Conservation (phyloP, 2,888 invertebrate genomes). For the Mythimna lalbum region DNA sequence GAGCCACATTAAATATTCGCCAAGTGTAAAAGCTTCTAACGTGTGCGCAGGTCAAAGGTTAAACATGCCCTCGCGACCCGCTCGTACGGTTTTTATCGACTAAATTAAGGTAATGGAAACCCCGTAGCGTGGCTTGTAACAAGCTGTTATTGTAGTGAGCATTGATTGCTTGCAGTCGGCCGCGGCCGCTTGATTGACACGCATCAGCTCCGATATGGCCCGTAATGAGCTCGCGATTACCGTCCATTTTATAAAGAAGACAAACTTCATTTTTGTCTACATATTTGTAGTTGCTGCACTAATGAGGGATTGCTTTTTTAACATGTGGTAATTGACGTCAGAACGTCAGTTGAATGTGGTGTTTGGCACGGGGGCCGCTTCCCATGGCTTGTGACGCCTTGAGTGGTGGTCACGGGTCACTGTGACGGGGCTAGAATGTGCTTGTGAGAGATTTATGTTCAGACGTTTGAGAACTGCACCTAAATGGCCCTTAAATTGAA, state of each 20-base stretch:
- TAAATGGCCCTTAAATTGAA: constrained; percentile 39
- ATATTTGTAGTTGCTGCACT: constrained; percentile 69
- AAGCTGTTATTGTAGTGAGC: constrained; percentile 81
- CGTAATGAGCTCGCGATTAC: constrained; percentile 84
- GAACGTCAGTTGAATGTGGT: constrained; percentile 66
- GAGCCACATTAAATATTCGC: constrained; percentile 63
- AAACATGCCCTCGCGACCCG: constrained; percentile 78
- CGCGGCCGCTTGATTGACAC: constrained; percentile 80
- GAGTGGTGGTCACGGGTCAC: constrained; percentile 66
- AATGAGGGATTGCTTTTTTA: constrained; percentile 73
- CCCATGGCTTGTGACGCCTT: constrained; percentile 51
- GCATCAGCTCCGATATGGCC: constrained; percentile 79
- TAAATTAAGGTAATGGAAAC: constrained; percentile 84
- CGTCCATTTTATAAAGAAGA: constrained; percentile 76
- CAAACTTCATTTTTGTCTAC: constrained; percentile 75
- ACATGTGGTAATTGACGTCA: constrained; percentile 72
- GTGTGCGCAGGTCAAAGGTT: constrained; percentile 77
- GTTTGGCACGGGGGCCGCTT: constrained; percentile 59
- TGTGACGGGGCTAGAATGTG: constrained; percentile 65
- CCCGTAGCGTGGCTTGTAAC: constrained; percentile 79
- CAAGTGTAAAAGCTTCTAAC: constrained; percentile 68
- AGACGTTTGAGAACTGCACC: constrained; percentile 48
- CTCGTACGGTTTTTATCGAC: constrained; percentile 79
- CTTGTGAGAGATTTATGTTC: constrained; percentile 66
- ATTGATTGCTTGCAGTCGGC: constrained; percentile 77